These are phyloP conservation scores for Euura lappo DNA, from an alignment of 1,140 invertebrate genomes.

Conservation along the genomic window DNA sequence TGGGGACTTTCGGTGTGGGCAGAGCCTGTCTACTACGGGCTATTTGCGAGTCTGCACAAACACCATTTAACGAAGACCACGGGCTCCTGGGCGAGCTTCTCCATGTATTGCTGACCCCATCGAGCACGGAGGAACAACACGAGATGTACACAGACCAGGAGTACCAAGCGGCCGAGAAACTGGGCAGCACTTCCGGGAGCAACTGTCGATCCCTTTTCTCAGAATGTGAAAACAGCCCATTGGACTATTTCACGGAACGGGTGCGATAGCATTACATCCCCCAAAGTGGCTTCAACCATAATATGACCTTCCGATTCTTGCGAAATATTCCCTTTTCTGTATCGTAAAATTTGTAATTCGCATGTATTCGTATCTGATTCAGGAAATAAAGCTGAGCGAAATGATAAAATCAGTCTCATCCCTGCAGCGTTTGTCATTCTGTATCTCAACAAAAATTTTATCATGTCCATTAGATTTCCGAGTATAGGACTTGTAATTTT, in stretches of 20 bases:
- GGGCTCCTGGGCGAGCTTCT: conserved; percentile 73
- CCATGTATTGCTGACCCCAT: conserved; percentile 72
- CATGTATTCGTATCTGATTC: no score
- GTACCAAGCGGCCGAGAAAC: conserved; percentile 70
- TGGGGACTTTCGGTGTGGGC: conserved; percentile 59
- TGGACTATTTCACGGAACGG: conserved; percentile 63
- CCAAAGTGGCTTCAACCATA: no score
- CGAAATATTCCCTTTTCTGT: no score
- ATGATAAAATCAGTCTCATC: no score
- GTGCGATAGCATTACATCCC: not conserved
- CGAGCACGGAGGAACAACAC: conserved; percentile 67
- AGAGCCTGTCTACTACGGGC: conserved; percentile 72
- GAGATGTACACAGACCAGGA: conserved; percentile 70
- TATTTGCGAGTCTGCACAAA: conserved; percentile 74
- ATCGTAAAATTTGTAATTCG: no score
- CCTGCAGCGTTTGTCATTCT: no score
- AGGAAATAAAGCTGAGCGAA: no score
- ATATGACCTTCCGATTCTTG: no score
- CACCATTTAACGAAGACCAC: conserved; percentile 68
- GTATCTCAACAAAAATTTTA: no score
- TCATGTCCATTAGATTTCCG: not conserved
- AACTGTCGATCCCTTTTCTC: conserved; percentile 66
- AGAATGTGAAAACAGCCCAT: conserved; percentile 67
- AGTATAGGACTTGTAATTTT: not conserved
- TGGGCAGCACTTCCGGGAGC: conserved; percentile 61